Conservation (phyloP, 2,888 invertebrate genomes). For the Chrysodeixis includens region DNA sequence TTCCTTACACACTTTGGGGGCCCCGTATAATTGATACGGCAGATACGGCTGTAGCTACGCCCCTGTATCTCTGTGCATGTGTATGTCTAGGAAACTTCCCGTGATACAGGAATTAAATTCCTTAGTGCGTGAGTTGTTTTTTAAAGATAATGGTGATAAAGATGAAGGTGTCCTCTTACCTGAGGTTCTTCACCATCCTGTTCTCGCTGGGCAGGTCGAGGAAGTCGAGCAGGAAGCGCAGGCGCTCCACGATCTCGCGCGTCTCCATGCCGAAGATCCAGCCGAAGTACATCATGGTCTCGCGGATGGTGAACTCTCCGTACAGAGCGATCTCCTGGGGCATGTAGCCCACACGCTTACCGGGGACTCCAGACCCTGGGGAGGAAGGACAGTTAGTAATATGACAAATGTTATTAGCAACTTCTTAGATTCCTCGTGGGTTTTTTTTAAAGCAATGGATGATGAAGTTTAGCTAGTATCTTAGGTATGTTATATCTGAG, state of each 20-base stretch:
- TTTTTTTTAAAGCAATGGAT: no score
- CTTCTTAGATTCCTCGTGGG: no score
- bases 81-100: no score
- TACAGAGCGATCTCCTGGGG: constrained; percentile 97
- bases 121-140: no score
- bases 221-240: constrained; percentile 96
- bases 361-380: constrained; percentile 95
- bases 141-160: background rate
- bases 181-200: constrained; percentile 90
- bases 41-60: no score
- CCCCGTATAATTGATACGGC: no score
- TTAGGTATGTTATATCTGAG: no score
- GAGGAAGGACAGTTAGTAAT: background rate
- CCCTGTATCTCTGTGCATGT: no score
- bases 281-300: constrained; percentile 98
- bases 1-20: no score
- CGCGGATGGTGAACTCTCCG: constrained; percentile 97
- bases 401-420: background rate
- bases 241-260: constrained; percentile 93
- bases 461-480: no score
- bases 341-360: constrained; percentile 99
- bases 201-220: constrained; percentile 96
- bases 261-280: constrained; percentile 98
- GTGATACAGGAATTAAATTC: no score
- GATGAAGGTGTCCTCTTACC: constrained; percentile 65